A percentile compares a stretch with the other conserved stretches of the same genome.
phyloP scores from a whole-genome alignment of 2,113 vertebrate species.

The Ia io region DNA sequence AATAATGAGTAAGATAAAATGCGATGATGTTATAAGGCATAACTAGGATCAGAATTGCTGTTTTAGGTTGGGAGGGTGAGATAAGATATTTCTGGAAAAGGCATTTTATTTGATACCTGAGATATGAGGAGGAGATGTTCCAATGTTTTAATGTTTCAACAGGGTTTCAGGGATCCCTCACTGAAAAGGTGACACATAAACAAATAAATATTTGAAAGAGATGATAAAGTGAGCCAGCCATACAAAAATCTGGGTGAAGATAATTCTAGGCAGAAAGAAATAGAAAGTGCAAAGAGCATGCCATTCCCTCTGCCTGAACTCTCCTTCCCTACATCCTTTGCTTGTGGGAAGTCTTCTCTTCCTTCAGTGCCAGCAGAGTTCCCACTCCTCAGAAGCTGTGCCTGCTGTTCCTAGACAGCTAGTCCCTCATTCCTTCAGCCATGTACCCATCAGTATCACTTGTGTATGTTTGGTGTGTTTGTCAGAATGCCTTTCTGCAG shows the following conservation, averaged over 20 bases:
- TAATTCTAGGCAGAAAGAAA: background rate
- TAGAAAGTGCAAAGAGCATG: background rate
- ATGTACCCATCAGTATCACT: background rate
- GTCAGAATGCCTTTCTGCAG: background rate
- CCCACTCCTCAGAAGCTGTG: background rate
- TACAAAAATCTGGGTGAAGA: constrained; percentile 1
- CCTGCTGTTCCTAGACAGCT: background rate
- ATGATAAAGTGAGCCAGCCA: background rate
- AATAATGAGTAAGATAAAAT: background rate
- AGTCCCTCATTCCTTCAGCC: background rate
- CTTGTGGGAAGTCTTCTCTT: background rate
- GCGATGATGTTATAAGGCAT: background rate
- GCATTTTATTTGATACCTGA: constrained; percentile 13
- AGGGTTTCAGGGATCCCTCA: background rate
- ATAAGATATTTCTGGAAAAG: constrained; percentile 12
- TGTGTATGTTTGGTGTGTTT: background rate
- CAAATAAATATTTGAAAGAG: background rate
- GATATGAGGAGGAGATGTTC: background rate
- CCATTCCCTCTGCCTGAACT: background rate
- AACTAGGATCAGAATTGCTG: background rate
- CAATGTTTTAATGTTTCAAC: background rate
- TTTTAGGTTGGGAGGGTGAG: background rate
- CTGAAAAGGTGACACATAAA: background rate
- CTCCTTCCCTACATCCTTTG: background rate
- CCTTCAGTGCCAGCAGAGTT: background rate